These are phyloP conservation scores for Ferdinandea cuprea DNA, from an alignment of 2,888 invertebrate genomes.

Conservation along the genomic window DNA sequence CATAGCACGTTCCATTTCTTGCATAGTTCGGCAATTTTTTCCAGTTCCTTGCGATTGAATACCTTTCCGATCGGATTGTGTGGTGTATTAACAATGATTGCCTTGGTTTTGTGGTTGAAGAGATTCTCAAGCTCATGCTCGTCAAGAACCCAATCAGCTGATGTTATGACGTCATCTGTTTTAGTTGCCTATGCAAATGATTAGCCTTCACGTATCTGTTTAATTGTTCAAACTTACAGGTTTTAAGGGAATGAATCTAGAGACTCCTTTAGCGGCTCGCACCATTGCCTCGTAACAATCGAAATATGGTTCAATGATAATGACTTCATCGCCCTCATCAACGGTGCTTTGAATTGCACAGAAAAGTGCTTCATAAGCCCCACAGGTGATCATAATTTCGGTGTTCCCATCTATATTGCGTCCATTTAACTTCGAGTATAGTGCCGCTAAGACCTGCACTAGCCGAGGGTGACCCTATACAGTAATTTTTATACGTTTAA, in stretches of 20 bases:
- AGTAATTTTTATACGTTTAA: background rate
- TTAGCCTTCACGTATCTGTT: background rate
- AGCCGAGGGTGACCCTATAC: constrained; percentile 94
- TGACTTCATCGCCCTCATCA: constrained; percentile 94
- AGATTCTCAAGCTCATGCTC: constrained; percentile 89
- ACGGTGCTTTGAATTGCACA: constrained; percentile 93
- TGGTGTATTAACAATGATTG: constrained; percentile 97
- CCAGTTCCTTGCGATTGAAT: constrained; percentile 85
- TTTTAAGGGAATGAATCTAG: constrained; percentile 93
- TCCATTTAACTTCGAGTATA: constrained; percentile 92
- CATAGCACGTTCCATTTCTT: constrained; percentile 96
- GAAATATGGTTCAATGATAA: constrained; percentile 98
- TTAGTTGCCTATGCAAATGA: constrained; percentile 78
- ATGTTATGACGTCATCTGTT: constrained; percentile 83
- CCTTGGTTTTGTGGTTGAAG: constrained; percentile 95
- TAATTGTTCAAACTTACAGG: constrained; percentile 86
- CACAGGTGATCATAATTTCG: constrained; percentile 94
- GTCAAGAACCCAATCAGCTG: constrained; percentile 96
- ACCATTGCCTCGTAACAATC: constrained; percentile 99
- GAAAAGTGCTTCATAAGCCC: constrained; percentile 97
- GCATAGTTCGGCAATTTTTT: constrained; percentile 93
- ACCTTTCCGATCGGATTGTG: constrained; percentile 99
- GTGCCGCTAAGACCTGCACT: constrained; percentile 91
- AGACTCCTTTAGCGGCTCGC: constrained; percentile 91
- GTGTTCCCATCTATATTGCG: constrained; percentile 91